phyloP scores from a whole-genome alignment of 2,797 vertebrate genomes.

The Benthosema pterotum region DNA sequence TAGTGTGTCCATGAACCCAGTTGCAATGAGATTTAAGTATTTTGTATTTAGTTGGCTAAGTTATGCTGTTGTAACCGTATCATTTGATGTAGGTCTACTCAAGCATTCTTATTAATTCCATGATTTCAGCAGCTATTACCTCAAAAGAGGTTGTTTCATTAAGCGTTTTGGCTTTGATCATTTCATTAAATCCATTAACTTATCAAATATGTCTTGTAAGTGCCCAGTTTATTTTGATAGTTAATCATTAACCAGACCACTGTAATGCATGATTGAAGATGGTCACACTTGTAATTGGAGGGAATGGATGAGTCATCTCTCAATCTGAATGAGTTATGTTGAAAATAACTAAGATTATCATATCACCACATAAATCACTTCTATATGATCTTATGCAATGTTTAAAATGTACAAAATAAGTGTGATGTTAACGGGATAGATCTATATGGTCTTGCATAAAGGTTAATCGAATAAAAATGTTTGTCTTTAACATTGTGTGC shows the following conservation, averaged over 20 bases:
- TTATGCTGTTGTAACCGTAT: constrained; percentile 34
- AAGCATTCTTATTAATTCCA: constrained; percentile 29
- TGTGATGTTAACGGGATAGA: constrained; percentile 66
- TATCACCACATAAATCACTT: constrained; percentile 73
- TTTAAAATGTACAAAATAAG: constrained; percentile 65
- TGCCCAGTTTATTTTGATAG: constrained; percentile 69
- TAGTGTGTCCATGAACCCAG: constrained; percentile 30
- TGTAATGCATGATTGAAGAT: constrained; percentile 73
- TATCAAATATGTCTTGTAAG: constrained; percentile 70
- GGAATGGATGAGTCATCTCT: constrained; percentile 66
- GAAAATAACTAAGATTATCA: constrained; percentile 63
- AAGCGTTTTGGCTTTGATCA: constrained; percentile 53
- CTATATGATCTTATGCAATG: constrained; percentile 80
- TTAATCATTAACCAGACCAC: constrained; percentile 68
- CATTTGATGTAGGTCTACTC: constrained; percentile 38
- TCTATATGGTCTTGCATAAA: constrained; percentile 71
- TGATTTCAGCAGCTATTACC: constrained; percentile 43
- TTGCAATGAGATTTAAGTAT: constrained; percentile 45
- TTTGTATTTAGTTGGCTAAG: constrained; percentile 46
- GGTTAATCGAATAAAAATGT: constrained; percentile 71
- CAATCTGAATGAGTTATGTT: constrained; percentile 52
- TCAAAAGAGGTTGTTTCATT: constrained; percentile 34
- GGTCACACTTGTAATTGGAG: constrained; percentile 65
- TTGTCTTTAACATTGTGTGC: constrained; percentile 55
- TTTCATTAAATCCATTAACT: constrained; percentile 59